Conservation (phyloP, 2,797 vertebrate species). For the Scleropages formosus region DNA sequence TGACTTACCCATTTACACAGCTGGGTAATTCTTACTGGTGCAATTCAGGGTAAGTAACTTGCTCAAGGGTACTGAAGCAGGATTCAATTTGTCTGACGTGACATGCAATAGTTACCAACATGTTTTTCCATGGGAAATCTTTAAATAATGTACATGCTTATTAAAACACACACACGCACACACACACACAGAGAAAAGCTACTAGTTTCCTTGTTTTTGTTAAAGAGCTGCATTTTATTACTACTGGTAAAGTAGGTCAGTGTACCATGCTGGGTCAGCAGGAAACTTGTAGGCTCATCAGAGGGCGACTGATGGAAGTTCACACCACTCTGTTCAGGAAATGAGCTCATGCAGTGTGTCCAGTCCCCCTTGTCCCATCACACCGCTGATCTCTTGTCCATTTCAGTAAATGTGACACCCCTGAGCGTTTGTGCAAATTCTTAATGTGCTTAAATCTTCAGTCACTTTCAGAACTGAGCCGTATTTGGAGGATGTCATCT, state of each 20-base stretch:
- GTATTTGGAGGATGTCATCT: too few species aligned
- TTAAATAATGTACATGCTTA: too few species aligned
- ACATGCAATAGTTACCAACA: background rate
- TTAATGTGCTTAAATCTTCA: background rate
- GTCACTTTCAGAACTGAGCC: background rate
- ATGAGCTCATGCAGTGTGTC: conserved; percentile 12
- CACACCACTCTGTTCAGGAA: conserved; percentile 18
- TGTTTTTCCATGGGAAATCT: too few species aligned
- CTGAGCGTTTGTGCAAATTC: background rate
- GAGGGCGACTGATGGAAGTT: conserved; percentile 13
- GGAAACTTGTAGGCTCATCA: conserved; percentile 3
- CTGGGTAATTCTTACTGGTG: too few species aligned
- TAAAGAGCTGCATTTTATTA: conserved; percentile 41
- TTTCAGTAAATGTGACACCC: background rate
- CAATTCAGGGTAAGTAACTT: too few species aligned
- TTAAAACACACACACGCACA: too few species aligned
- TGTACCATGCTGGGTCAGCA: conserved; percentile 27
- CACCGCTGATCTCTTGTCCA: background rate
- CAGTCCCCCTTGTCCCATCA: background rate
- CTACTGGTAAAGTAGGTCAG: conserved; percentile 46
- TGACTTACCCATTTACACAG: too few species aligned
- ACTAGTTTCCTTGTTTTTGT: background rate
- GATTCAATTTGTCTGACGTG: too few species aligned
- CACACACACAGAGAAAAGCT: conserved; percentile 46
- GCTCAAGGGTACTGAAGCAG: too few species aligned